phyloP scores from a whole-genome alignment of 2,797 vertebrate species.

The Sternotherus odoratus region DNA sequence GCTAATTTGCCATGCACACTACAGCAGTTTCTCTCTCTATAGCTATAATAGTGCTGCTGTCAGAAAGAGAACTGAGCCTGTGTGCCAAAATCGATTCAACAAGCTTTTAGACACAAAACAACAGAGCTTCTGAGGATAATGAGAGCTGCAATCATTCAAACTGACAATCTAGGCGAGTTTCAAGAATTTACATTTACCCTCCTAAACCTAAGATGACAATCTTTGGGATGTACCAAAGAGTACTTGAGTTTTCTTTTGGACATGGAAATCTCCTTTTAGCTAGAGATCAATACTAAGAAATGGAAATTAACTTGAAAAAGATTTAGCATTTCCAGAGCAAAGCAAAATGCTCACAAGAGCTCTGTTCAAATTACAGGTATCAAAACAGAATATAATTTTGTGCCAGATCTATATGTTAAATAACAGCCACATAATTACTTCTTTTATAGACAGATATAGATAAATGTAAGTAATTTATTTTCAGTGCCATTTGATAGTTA shows the following conservation, averaged over 20 bases:
- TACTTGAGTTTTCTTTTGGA: slow-evolving; percentile 47
- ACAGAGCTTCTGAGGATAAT: slow-evolving; percentile 73
- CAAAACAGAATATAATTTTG: neutral
- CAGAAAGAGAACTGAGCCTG: slow-evolving; percentile 60
- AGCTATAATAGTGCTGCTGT: slow-evolving; percentile 69
- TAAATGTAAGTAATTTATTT: neutral
- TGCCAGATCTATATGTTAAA: neutral
- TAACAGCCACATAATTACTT: neutral
- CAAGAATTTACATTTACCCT: slow-evolving; percentile 63
- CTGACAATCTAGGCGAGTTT: slow-evolving; percentile 66
- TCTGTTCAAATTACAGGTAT: neutral
- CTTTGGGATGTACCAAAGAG: slow-evolving; percentile 64
- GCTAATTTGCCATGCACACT: slow-evolving; percentile 49
- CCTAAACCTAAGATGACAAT: slow-evolving; percentile 45
- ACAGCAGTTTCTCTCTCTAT: slow-evolving; percentile 67
- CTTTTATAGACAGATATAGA: neutral
- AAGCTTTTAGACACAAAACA: slow-evolving; percentile 74
- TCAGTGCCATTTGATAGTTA: slow-evolving; percentile 1
- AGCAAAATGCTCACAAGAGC: slow-evolving; percentile 16
- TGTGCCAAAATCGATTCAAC: slow-evolving; percentile 75
- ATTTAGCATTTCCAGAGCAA: slow-evolving; percentile 27
- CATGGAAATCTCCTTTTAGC: slow-evolving; percentile 43
- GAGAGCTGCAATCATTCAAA: slow-evolving; percentile 77
- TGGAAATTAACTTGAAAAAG: slow-evolving; percentile 25
- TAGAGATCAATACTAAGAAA: slow-evolving; percentile 46